Evolutionary conservation across 2,888 invertebrate species (phyloP), one percentile per base, ranked within the genome.

Genomic region (Spialia ferax): DNA sequence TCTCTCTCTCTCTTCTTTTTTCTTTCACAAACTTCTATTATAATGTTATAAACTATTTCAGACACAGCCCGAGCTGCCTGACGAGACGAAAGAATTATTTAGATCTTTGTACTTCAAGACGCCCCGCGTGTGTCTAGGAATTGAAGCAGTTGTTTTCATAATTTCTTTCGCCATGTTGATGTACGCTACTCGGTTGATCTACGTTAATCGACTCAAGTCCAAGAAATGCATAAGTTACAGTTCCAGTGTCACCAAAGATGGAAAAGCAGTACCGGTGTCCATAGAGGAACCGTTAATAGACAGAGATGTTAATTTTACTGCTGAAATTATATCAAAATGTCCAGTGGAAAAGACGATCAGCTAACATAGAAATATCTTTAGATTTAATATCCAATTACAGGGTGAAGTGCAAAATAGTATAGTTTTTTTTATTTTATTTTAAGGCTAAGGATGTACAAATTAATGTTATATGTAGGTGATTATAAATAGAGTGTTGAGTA

Each of bases 41-140:
- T 15, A 18, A 15, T 18, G 42, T 42, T 18, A 42, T 22, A 20
- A 50, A 50, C 20, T 50, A 13, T 84, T 83, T 3, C 80, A 91
- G 91, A 74, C 75, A 0, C 86, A 86, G 66, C 85, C 86, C 3
- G 26, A 26, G 6, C 6, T 26, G 4, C 26, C 26, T 5, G 26
- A 26, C 26, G 26, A 26, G 26, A 26, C 26, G 4, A 26, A 26
- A 26, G 26, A 26, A 26, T 5, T 26, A 6, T 26, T 11, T 35
- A 35, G 35, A 11, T 2, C 35, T 11, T 11, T 35, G 35, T 35
- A 35, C 11, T 35, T 35, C 11, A 10, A 11, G 2, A 35, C 11
- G 11, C 35, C 35, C 11, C 2, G 11, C 35, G 35, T 35, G 35
- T 35, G 35, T 10, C 11, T 35, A 35, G 35, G 35, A 35, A 11